Conservation (phyloP, 2,797 vertebrate genomes). For the Limosa lapponica region DNA sequence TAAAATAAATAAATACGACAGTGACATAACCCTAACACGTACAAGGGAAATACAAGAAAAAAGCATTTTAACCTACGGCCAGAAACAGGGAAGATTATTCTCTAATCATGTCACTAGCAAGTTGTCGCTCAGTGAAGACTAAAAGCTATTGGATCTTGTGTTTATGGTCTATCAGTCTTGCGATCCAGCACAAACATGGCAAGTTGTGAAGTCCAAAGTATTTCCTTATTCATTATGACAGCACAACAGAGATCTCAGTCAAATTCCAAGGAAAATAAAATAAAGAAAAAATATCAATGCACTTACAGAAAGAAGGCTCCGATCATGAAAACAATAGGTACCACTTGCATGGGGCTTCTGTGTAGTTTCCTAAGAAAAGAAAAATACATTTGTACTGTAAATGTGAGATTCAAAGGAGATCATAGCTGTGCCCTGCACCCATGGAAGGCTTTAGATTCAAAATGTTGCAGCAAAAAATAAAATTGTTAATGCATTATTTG, state of each 20-base stretch:
- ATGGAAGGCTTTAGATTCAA: neutral
- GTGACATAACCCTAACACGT: neutral
- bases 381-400: neutral
- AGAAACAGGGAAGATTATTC: neutral
- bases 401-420: neutral
- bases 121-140: neutral
- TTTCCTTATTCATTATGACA: neutral
- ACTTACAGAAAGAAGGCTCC: conserved; percentile 78
- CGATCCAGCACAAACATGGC: neutral
- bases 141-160: neutral
- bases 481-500: neutral
- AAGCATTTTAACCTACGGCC: neutral
- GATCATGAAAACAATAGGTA: conserved; percentile 70
- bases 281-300: neutral
- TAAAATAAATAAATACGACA: neutral
- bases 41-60: neutral
- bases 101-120: neutral
- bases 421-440: neutral
- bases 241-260: neutral
- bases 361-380: conserved; percentile 70
- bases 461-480: neutral
- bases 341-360: conserved; percentile 78
- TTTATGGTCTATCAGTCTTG: neutral
- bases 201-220: neutral
- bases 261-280: neutral